Evolutionary conservation across 1,140 invertebrate genomes (phyloP).

Genomic region (Aphaenogaster ashmeadi): DNA sequence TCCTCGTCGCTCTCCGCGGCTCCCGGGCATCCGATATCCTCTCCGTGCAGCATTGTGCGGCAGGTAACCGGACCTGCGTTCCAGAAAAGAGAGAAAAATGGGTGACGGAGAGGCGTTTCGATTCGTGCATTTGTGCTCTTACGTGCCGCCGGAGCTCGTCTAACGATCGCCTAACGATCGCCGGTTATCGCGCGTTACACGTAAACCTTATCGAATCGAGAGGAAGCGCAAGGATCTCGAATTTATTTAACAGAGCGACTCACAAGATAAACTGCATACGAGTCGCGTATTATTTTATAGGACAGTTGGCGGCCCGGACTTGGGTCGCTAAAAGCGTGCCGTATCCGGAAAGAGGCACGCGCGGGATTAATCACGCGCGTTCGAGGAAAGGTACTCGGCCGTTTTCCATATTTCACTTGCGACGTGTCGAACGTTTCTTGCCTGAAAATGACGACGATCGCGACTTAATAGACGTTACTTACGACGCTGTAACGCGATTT

Average conservation of each 20-base stretch:
- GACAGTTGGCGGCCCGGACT: not conserved
- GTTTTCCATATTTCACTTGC: conserved; percentile 39
- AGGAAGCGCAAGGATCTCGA: not conserved
- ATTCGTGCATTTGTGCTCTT: conserved; percentile 22
- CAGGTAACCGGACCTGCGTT: conserved; percentile 79
- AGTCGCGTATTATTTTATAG: not conserved
- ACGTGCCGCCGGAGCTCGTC: conserved; percentile 2
- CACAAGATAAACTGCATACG: not conserved
- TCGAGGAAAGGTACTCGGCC: not conserved
- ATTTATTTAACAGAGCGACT: not conserved
- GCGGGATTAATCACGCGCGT: not conserved
- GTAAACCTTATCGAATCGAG: not conserved
- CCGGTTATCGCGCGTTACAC: conserved; percentile 24
- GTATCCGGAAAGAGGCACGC: not conserved
- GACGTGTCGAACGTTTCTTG: conserved; percentile 30
- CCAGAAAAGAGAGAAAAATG: conserved; percentile 68
- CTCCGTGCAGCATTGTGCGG: conserved; percentile 60
- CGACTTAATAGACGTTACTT: conserved; percentile 51
- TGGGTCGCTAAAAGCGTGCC: not conserved
- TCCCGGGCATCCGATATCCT: conserved; percentile 76
- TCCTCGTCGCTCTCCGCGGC: conserved; percentile 39
- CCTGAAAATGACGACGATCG: conserved; percentile 35
- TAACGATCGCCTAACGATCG: conserved; percentile 45
- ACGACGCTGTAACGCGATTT: conserved; percentile 38
- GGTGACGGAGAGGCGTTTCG: conserved; percentile 11